phyloP scores from a whole-genome alignment of 1,140 invertebrate genomes.

The Calephelis virginiensis region DNA sequence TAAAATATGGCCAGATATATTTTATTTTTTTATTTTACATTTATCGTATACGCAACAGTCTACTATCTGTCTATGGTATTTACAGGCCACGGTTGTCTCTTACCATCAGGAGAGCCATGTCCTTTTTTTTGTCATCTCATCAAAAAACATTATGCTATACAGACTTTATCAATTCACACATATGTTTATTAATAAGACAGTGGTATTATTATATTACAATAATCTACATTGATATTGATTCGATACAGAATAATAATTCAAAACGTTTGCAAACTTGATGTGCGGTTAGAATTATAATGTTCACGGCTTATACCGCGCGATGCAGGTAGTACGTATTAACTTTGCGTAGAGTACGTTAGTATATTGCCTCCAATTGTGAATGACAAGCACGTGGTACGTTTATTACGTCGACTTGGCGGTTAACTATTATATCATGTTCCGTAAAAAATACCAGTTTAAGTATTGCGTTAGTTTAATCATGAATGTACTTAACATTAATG shows the following conservation, averaged over 20 bases:
- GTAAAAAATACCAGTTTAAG: constrained; percentile 17
- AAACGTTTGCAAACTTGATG: constrained; percentile 4
- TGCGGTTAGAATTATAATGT: constrained; percentile 19
- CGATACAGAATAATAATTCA: constrained; percentile 9
- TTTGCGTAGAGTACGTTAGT: constrained; percentile 40
- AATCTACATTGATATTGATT: background rate
- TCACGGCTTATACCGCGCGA: constrained; percentile 7
- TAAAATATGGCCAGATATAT: too few relatives aligned
- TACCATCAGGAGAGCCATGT: too few relatives aligned
- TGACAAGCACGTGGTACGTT: constrained; percentile 65
- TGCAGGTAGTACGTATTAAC: constrained; percentile 40
- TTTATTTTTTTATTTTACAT: too few relatives aligned
- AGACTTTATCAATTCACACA: too few relatives aligned
- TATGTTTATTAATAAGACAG: too few relatives aligned
- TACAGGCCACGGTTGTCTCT: too few relatives aligned
- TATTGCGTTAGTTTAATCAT: constrained; percentile 1
- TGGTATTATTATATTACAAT: background rate
- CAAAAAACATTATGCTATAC: too few relatives aligned
- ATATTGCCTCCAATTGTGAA: constrained; percentile 56
- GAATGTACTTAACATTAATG: background rate
- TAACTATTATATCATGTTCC: constrained; percentile 24
- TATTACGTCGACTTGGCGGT: constrained; percentile 32
- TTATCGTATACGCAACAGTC: too few relatives aligned
- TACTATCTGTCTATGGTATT: too few relatives aligned
- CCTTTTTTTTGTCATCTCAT: too few relatives aligned